Evolutionary conservation across 1,140 invertebrate genomes (phyloP).

Genomic region (Solenopsis invicta): DNA sequence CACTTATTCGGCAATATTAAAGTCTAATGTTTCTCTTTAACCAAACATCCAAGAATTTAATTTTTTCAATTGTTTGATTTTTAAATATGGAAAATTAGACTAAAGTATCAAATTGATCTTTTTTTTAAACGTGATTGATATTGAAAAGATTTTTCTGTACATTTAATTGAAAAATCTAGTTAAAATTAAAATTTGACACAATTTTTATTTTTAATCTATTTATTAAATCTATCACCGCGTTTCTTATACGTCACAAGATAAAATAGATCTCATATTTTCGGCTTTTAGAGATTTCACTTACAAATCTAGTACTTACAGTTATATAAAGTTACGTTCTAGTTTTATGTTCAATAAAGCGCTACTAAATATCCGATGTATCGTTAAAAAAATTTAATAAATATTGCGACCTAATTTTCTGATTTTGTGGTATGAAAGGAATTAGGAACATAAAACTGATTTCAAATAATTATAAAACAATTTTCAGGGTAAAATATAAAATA

Average conservation of each 20-base stretch:
- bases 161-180: not conserved
- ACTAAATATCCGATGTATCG: not conserved
- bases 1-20: not conserved
- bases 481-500: not conserved
- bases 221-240: not conserved
- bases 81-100: not conserved
- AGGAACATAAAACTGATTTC: not conserved
- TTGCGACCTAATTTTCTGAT: constrained; percentile 3
- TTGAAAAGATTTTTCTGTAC: not conserved
- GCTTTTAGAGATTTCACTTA: not conserved
- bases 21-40: not conserved
- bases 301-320: not conserved
- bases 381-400: constrained; percentile 25
- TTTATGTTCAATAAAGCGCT: constrained; percentile 24
- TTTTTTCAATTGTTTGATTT: not conserved
- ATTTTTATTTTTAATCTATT: not conserved
- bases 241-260: not conserved
- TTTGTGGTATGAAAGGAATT: not conserved
- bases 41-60: not conserved
- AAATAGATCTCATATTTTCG: not conserved
- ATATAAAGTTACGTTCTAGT: not conserved
- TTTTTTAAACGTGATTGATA: not conserved
- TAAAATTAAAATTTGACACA: not conserved
- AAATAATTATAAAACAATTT: constrained; percentile 14
- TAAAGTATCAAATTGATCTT: too few relatives aligned